Conservation (phyloP, 2,888 invertebrate species). For the Maniola hyperantus region DNA sequence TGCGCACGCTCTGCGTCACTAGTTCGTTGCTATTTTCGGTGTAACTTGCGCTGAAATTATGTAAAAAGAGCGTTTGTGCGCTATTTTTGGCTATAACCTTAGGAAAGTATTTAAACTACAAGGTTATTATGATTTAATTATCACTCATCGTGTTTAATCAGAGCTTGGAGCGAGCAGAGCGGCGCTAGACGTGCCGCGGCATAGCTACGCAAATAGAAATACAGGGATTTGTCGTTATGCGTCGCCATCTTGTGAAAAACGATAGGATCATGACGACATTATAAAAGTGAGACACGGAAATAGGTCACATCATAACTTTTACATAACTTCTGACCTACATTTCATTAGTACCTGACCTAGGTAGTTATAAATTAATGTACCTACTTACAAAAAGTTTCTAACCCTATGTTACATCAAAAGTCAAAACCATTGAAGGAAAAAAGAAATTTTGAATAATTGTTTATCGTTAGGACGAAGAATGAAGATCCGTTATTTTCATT, state of each 20-base stretch:
- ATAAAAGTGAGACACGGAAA: conserved; percentile 70
- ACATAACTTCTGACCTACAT: conserved; percentile 39
- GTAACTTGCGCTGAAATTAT: conserved; percentile 82
- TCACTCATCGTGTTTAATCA: conserved; percentile 34
- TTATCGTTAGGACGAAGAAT: neutral
- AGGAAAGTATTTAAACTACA: conserved; percentile 67
- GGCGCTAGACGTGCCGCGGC: conserved; percentile 53
- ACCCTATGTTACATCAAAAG: neutral
- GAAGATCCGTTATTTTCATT: too few relatives aligned
- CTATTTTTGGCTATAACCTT: conserved; percentile 80
- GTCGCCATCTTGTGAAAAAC: conserved; percentile 83
- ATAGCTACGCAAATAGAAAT: conserved; percentile 82
- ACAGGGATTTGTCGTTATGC: conserved; percentile 79
- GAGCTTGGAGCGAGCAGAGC: conserved; percentile 40
- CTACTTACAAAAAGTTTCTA: neutral
- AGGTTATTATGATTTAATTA: conserved; percentile 49
- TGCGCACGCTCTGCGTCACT: conserved; percentile 24
- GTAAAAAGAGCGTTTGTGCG: conserved; percentile 80
- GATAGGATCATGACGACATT: conserved; percentile 77
- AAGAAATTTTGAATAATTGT: too few relatives aligned
- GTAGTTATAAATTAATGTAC: too few relatives aligned
- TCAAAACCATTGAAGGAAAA: too few relatives aligned
- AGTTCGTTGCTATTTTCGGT: conserved; percentile 77
- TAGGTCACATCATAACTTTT: conserved; percentile 56
- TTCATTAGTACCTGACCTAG: neutral